Percentiles rank a stretch among this genome's conserved stretches.
phyloP scores from a whole-genome alignment of 2,113 vertebrate genomes.

The Otus sunia region DNA sequence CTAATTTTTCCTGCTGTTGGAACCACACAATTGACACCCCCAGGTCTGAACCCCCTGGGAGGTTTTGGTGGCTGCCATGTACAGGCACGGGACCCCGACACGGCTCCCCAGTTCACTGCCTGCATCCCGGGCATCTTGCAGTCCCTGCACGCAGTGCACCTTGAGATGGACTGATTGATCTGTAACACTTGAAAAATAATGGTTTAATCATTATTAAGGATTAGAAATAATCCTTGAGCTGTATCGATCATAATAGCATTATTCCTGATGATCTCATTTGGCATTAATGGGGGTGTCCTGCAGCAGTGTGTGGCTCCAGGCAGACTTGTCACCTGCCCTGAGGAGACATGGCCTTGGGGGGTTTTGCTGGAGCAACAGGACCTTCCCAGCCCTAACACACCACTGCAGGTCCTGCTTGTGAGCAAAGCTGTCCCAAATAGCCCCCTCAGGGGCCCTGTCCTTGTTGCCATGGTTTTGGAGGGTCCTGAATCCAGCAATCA shows the following conservation, averaged over 20 bases:
- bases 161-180: constrained; percentile 74
- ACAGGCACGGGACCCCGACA: accelerated
- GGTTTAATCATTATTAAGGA: constrained; percentile 75
- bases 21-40: neutral
- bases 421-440: neutral
- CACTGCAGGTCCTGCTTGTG: neutral
- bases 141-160: constrained; percentile 47
- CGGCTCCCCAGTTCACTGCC: neutral
- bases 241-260: constrained; percentile 58
- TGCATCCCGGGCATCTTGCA: constrained; percentile 11
- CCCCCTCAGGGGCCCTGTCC: accelerated
- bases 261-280: constrained; percentile 67
- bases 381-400: neutral
- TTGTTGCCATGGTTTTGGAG: neutral
- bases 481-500: neutral
- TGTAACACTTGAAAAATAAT: constrained; percentile 74
- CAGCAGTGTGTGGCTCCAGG: neutral
- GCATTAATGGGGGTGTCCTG: constrained; percentile 8
- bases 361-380: neutral
- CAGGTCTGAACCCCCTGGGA: neutral
- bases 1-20: neutral
- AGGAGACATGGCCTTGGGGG: accelerated
- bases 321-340: neutral
- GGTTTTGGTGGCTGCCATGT: neutral
- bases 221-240: constrained; percentile 76